Conservation (phyloP, 2,888 invertebrate genomes). For the Oscheius sp. region DNA sequence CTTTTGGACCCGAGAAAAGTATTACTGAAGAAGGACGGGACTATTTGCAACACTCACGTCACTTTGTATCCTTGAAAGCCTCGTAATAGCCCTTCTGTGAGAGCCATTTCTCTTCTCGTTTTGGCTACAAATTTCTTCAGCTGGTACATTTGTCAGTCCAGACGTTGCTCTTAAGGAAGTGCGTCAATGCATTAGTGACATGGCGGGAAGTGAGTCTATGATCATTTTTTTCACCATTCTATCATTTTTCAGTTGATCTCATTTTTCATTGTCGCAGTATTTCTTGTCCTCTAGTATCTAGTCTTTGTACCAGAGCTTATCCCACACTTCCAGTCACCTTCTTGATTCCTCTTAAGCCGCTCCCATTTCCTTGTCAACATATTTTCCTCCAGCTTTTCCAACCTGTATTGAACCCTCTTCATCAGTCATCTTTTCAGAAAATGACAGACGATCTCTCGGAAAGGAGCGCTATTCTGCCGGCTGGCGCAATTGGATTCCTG, state of each 20-base stretch:
- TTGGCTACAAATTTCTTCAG: neutral
- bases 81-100: neutral
- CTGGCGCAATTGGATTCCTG: constrained; percentile 31
- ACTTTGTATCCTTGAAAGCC: neutral
- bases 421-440: neutral
- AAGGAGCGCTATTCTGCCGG: constrained; percentile 19
- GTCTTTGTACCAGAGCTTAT: neutral
- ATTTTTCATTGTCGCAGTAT: neutral
- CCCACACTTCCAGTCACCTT: neutral
- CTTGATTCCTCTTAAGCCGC: too few species aligned
- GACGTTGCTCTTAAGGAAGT: neutral
- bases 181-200: constrained; percentile 5
- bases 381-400: neutral
- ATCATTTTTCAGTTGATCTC: neutral
- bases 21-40: too few species aligned
- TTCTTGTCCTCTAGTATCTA: too few species aligned
- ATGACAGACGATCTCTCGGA: constrained; percentile 33
- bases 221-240: neutral
- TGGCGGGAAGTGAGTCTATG: neutral
- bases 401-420: neutral
- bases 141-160: neutral
- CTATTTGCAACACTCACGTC: neutral
- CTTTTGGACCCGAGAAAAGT: too few species aligned
- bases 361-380: too few species aligned
- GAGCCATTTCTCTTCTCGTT: neutral